phyloP scores from a whole-genome alignment of 2,888 invertebrate genomes.

The Emmelina monodactyla region DNA sequence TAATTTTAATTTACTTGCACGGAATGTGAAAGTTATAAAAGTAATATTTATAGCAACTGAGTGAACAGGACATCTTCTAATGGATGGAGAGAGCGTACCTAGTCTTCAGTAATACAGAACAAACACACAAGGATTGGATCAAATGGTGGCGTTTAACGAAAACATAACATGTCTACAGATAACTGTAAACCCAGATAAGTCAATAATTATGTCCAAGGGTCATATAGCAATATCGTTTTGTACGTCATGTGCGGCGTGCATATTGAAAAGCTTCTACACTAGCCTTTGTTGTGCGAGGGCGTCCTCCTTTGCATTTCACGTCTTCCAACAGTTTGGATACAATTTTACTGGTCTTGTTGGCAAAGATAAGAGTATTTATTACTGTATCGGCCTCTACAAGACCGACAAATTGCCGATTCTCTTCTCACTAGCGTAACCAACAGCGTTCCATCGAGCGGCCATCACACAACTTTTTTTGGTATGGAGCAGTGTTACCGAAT shows the following conservation, averaged over 20 bases:
- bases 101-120: no score
- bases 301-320: slow-evolving; percentile 64
- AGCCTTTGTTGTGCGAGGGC: slow-evolving; percentile 58
- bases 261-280: slow-evolving; percentile 23
- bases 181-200: no score
- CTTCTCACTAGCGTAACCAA: slow-evolving; percentile 46
- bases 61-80: no score
- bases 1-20: no score
- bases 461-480: slow-evolving; percentile 2
- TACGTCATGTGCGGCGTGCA: slow-evolving; percentile 40
- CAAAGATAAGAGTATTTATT: slow-evolving; percentile 31
- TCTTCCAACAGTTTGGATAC: slow-evolving; percentile 35
- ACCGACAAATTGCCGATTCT: slow-evolving; percentile 44
- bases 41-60: no score
- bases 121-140: no score
- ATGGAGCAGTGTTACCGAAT: no score
- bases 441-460: background rate
- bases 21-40: no score
- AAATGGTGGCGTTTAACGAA: no score
- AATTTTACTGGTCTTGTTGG: slow-evolving; percentile 29
- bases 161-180: no score
- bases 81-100: no score
- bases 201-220: no score
- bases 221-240: slow-evolving; percentile 22
- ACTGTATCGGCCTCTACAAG: slow-evolving; percentile 33